A percentile compares a stretch with the other conserved stretches of the same genome.
phyloP scores from a whole-genome alignment of 2,113 vertebrate species.

The Notiomystis cincta region DNA sequence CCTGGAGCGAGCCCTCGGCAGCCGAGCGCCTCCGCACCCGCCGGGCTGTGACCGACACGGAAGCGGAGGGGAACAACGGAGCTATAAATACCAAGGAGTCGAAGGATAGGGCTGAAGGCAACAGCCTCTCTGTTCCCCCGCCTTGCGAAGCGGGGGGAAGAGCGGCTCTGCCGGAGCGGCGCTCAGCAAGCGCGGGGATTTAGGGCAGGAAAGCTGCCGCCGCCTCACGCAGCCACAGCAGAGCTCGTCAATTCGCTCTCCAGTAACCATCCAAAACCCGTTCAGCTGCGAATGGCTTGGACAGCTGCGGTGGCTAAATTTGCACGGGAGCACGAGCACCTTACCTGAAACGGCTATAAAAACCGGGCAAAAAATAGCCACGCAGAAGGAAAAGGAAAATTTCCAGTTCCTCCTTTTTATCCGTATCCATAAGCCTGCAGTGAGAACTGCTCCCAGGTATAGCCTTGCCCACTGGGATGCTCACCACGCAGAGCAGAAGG shows the following conservation, averaged over 20 bases:
- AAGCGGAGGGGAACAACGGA: neutral
- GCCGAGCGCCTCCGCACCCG: neutral
- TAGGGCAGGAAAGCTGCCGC: neutral
- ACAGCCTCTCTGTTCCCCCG: neutral
- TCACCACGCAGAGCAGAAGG: neutral
- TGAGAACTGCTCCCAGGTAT: neutral
- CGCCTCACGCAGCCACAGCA: neutral
- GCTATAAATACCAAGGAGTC: neutral
- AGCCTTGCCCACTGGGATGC: neutral
- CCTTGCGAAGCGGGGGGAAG: neutral
- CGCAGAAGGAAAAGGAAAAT: neutral
- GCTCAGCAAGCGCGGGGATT: neutral
- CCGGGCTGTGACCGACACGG: neutral
- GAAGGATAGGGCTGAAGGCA: neutral
- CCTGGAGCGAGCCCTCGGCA: neutral
- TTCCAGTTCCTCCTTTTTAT: neutral
- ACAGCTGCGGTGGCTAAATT: neutral
- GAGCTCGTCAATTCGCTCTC: neutral
- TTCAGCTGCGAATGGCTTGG: neutral
- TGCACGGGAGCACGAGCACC: neutral
- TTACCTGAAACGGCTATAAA: neutral
- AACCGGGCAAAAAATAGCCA: neutral
- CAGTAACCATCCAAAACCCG: neutral
- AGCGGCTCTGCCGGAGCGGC: neutral
- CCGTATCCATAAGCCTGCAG: fast-evolving